Evolutionary conservation across 2,888 invertebrate genomes (phyloP).

Genomic region (Apodemia mormo): DNA sequence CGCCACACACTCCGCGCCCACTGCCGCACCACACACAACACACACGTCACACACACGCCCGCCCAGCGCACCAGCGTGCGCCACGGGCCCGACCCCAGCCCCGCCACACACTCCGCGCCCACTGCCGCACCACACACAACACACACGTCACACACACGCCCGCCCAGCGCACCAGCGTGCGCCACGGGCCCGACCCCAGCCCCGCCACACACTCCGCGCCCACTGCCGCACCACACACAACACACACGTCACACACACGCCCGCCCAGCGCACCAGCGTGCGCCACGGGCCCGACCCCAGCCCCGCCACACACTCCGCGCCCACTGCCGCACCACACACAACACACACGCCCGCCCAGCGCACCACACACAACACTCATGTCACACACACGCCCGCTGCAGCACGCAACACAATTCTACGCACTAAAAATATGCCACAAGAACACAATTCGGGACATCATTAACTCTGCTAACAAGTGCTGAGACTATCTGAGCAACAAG

Average conservation of each 20-base stretch:
- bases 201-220: slow-evolving; percentile 21
- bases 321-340: not conserved
- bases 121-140: not conserved
- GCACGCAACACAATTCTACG: not conserved
- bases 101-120: slow-evolving; percentile 20
- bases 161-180: slow-evolving; percentile 92
- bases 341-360: no score
- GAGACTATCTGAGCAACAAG: no score
- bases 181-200: slow-evolving; percentile 63
- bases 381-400: not conserved
- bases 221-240: not conserved
- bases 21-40: not conserved
- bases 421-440: no score
- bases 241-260: slow-evolving; percentile 51
- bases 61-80: slow-evolving; percentile 93
- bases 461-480: no score
- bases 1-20: slow-evolving; percentile 19
- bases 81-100: slow-evolving; percentile 55
- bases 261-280: slow-evolving; percentile 92
- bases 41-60: slow-evolving; percentile 64
- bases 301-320: slow-evolving; percentile 20
- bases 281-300: slow-evolving; percentile 72
- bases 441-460: no score
- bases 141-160: slow-evolving; percentile 62
- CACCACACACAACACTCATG: no score